These are phyloP conservation scores for Euphonia xanthogaster DNA, from an alignment of 2,797 vertebrate genomes.

Conservation along the genomic window DNA sequence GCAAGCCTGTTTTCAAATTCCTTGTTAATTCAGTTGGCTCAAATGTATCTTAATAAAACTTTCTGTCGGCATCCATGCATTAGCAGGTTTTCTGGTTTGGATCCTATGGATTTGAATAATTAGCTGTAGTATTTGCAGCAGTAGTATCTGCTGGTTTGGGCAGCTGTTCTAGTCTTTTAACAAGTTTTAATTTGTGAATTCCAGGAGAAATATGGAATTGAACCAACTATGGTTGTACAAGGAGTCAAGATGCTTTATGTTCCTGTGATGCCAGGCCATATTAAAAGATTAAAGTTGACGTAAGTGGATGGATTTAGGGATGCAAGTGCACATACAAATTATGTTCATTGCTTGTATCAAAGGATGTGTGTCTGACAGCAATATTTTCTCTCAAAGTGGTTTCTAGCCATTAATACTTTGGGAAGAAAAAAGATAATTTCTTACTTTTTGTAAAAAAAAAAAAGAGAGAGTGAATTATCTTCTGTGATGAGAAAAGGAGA, in stretches of 20 bases:
- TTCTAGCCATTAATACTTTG: background rate
- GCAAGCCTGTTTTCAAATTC: background rate
- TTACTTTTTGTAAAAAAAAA: background rate
- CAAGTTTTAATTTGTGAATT: conserved; percentile 27
- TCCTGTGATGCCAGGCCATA: conserved; percentile 96
- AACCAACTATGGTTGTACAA: conserved; percentile 99
- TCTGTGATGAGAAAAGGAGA: background rate
- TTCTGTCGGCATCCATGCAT: background rate
- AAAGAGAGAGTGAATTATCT: background rate
- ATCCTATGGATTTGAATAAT: background rate
- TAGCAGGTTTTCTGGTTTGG: background rate
- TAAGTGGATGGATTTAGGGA: conserved; percentile 72
- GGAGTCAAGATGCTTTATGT: conserved; percentile 99
- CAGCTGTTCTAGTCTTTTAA: background rate
- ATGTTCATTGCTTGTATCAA: background rate
- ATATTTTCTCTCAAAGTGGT: background rate
- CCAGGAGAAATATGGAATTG: conserved; percentile 95
- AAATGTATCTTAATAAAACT: background rate
- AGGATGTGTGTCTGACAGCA: background rate
- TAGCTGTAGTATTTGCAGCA: background rate
- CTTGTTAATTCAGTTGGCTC: background rate
- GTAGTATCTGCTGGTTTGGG: background rate
- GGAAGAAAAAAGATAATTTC: background rate
- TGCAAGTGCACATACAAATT: background rate
- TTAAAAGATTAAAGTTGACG: conserved; percentile 95